Base-by-base conservation (phyloP, 1,140 invertebrate species). In the Diorhabda carinulata region DNA sequence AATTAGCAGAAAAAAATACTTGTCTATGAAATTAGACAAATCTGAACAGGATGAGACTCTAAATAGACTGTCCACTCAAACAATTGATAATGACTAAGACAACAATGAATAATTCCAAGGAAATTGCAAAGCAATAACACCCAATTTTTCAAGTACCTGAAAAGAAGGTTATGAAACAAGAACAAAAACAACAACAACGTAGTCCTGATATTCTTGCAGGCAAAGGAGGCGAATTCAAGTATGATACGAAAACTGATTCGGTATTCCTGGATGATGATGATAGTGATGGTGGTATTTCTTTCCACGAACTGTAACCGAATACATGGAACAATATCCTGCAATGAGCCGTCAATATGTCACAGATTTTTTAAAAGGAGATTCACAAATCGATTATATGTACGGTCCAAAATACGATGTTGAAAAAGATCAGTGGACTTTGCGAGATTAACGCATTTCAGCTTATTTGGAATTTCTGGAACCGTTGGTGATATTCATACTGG, bases 11-110 rank as follows among this genome's bases (percentile, higher is more conserved):
- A 68, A 68, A 61, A 69, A 65, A 47, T 69, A 58, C 60, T 42
- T 69, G 9, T 47, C 68, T n/a, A 47, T 69, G 44, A 64, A 64
- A 44, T 52, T 69, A n/a, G 68, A 63, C 8, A 64, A 65, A 69
- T 43, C 61, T 9, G 68, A 69, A 52, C 56, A 69, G 25, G 63
- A 69, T 66, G 47, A 70, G 57, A 25, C 58, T 7, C 25, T 70
- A 8, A 5, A 64, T 5, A 63, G 52, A 60, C 43, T 69, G 5
- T 69, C 44, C 58, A 60, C 25, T 60, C 7, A 60, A 60, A 60
- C 1, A 60, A 43, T 9, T 43, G 43, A 43, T 10, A n/a, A 56
- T n/a, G n/a, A 56, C n/a, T 0, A 25, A 0, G 25, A 25, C 2
- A 1, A 25, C 25, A 25, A 25, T 25, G 25, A 25, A 25, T 25